Evolutionary conservation across 2,888 invertebrate genomes (phyloP).

Genomic region (Erpobdella octoculata): DNA sequence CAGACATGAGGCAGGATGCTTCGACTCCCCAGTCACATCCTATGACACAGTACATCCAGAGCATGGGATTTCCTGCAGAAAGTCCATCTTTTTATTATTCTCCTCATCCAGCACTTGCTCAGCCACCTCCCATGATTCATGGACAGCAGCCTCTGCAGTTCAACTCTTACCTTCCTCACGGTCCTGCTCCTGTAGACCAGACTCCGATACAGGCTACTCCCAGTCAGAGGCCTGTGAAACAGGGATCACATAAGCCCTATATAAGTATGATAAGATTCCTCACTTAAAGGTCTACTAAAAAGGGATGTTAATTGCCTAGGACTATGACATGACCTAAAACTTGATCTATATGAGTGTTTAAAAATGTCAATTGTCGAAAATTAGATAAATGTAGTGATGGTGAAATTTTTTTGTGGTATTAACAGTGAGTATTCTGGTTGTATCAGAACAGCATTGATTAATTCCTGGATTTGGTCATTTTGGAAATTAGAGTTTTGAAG

Average conservation of each 20-base stretch:
- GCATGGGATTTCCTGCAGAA: neutral
- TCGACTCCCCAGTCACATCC: constrained; percentile 11
- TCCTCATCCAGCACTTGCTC: neutral
- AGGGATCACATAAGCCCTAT: neutral
- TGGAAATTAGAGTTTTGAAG: too few relatives aligned
- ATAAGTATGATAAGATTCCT: too few relatives aligned
- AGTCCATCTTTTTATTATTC: neutral
- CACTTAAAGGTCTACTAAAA: too few relatives aligned
- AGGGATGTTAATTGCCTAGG: too few relatives aligned
- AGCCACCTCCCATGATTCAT: neutral
- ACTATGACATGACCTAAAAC: too few relatives aligned
- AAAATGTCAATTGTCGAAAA: too few relatives aligned
- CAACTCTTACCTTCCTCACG: constrained; percentile 1
- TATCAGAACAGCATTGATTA: too few relatives aligned
- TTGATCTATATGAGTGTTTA: too few relatives aligned
- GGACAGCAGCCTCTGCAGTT: neutral
- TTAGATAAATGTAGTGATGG: too few relatives aligned
- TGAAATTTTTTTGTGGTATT: too few relatives aligned
- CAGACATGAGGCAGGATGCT: constrained; percentile 11
- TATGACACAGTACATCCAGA: constrained; percentile 4
- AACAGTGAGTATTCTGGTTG: too few relatives aligned
- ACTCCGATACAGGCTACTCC: neutral
- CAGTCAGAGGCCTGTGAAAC: neutral
- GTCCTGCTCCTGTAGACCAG: neutral
- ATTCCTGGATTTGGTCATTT: too few relatives aligned